Conservation (phyloP, 1,140 invertebrate species). For the Eufriesea mexicana region DNA sequence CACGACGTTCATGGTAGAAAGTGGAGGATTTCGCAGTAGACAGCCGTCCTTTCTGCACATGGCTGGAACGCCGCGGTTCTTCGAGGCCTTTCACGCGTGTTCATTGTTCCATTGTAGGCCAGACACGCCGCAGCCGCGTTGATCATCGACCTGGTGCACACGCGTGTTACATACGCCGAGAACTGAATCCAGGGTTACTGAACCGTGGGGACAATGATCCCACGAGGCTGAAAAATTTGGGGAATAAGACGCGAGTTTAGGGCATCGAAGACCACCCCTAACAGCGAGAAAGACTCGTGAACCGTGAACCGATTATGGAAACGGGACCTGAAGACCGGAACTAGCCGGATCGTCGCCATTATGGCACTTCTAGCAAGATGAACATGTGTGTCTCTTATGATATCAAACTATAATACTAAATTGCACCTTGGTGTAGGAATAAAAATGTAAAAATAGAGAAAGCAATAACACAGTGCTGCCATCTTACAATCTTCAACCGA, state of each 20-base stretch:
- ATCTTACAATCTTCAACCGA: no score
- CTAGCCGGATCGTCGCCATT: neutral
- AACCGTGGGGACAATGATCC: constrained; percentile 21
- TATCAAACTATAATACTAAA: no score
- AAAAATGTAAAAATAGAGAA: no score
- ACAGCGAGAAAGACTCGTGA: constrained; percentile 1
- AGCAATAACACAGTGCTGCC: no score
- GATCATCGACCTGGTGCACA: constrained; percentile 17
- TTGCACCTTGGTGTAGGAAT: no score
- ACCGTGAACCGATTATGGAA: constrained; percentile 11
- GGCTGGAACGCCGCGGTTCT: constrained; percentile 6
- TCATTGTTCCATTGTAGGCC: constrained; percentile 29
- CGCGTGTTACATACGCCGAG: neutral
- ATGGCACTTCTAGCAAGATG: neutral
- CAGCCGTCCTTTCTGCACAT: neutral
- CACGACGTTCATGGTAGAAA: neutral
- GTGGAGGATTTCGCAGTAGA: constrained; percentile 9
- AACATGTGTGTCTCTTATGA: no score
- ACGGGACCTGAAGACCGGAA: constrained; percentile 21
- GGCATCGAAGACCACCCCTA: constrained; percentile 17
- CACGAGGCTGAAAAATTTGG: constrained; percentile 11
- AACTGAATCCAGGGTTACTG: constrained; percentile 32
- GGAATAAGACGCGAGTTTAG: neutral
- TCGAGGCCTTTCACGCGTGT: constrained; percentile 3
- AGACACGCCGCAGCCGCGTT: neutral